Conservation (phyloP, 2,888 invertebrate species). For the Odontocerum albicorne region DNA sequence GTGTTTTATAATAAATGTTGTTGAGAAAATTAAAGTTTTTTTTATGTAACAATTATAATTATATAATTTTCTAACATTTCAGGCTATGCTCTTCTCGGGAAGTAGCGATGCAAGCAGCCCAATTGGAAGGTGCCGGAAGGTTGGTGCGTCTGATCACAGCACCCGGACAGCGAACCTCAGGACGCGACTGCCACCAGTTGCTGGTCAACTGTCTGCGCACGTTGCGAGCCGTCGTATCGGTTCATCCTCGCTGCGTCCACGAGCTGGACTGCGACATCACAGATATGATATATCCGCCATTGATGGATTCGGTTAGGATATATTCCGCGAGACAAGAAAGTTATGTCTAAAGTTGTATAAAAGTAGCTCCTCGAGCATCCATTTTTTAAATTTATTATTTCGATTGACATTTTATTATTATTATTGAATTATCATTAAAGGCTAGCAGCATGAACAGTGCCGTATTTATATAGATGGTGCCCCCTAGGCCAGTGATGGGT, state of each 20-base stretch:
- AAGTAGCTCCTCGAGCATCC: too few species aligned
- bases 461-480: too few species aligned
- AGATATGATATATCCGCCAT: constrained; percentile 66
- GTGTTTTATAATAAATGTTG: not conserved
- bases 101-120: constrained; percentile 69
- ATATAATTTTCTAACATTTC: too few species aligned
- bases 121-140: constrained; percentile 66
- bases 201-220: constrained; percentile 54
- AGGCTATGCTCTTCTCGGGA: constrained; percentile 69
- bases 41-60: too few species aligned
- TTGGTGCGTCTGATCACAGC: constrained; percentile 68
- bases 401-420: too few species aligned
- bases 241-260: constrained; percentile 46
- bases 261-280: constrained; percentile 56
- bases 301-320: constrained; percentile 77
- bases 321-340: constrained; percentile 81
- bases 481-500: too few species aligned
- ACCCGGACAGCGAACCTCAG: not conserved
- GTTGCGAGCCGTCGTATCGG: constrained; percentile 49
- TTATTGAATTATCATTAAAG: too few species aligned
- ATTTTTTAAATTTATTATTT: too few species aligned
- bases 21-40: too few species aligned
- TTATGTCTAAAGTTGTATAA: constrained; percentile 68
- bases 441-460: too few species aligned
- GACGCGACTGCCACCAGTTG: constrained; percentile 47